Conservation (phyloP, 1,140 invertebrate species). For the Charaxes varanes region DNA sequence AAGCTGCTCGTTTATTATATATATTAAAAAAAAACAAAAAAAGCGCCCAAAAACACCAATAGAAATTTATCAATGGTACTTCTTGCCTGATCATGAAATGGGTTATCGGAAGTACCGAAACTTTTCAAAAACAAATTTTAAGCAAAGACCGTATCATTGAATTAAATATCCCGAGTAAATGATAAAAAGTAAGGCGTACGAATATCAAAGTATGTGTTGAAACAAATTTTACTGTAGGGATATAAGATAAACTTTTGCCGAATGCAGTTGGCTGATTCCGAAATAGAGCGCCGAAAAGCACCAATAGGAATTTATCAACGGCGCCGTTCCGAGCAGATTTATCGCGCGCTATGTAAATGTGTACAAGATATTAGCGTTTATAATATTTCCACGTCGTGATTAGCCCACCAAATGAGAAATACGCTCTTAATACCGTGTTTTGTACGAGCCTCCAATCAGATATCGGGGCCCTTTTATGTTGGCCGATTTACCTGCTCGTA, state of each 20-base stretch:
- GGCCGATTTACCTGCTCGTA: constrained; percentile 5
- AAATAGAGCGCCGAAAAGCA: constrained; percentile 56
- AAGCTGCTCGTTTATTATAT: no score
- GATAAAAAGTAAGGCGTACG: no score
- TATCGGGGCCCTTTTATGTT: constrained; percentile 44
- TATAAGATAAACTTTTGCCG: no score
- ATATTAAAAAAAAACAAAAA: no score
- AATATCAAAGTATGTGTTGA: no score
- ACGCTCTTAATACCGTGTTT: constrained; percentile 39
- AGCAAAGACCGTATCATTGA: no score
- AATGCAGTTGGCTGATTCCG: constrained; percentile 21
- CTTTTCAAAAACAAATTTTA: no score
- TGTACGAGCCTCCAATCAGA: constrained; percentile 39
- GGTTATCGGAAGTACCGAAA: no score
- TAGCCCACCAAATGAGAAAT: constrained; percentile 43
- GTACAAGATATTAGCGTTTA: constrained; percentile 66
- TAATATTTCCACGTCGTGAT: constrained; percentile 67
- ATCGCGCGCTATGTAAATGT: constrained; percentile 68
- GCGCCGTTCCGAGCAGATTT: constrained; percentile 59
- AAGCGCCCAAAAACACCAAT: constrained; percentile 51
- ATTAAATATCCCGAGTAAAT: no score
- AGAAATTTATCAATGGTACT: no score
- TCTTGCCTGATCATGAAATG: no score
- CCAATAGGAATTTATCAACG: constrained; percentile 63
- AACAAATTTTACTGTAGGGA: no score